phyloP scores from a whole-genome alignment of 2,888 invertebrate genomes.

The Teinopalpus imperialis region DNA sequence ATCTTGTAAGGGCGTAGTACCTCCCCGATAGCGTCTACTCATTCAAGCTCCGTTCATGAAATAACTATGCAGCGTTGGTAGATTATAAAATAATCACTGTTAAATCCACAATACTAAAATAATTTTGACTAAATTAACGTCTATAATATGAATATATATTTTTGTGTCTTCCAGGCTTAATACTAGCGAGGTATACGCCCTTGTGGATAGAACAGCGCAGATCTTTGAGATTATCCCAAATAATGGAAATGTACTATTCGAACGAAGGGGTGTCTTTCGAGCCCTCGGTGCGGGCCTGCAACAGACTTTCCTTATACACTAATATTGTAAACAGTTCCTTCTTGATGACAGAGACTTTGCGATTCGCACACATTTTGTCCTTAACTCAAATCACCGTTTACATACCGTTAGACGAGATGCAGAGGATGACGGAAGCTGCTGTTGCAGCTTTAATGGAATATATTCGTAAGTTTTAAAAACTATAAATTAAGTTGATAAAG shows the following conservation, averaged over 20 bases:
- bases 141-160: no score
- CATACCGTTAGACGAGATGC: conserved; percentile 67
- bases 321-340: conserved; percentile 59
- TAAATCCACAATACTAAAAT: no score
- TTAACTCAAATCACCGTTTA: conserved; percentile 67
- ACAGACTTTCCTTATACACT: conserved; percentile 70
- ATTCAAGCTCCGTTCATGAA: no score
- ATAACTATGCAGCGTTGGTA: no score
- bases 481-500: no score
- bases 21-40: no score
- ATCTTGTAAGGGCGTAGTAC: no score
- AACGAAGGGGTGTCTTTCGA: conserved; percentile 82
- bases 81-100: no score
- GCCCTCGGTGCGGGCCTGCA: conserved; percentile 79
- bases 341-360: conserved; percentile 61
- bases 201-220: conserved; percentile 76
- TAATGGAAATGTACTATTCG: conserved; percentile 87
- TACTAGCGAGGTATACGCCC: conserved; percentile 74
- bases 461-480: conserved; percentile 71
- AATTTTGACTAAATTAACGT: no score
- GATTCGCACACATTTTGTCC: conserved; percentile 67
- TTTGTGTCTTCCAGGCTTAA: conserved; percentile 73
- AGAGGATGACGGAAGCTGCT: conserved; percentile 66
- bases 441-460: conserved; percentile 74
- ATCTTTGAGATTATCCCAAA: conserved; percentile 81